phyloP scores from a whole-genome alignment of 35 echinoderm and acorn worm species.

The Heliocidaris erythrogramma region DNA sequence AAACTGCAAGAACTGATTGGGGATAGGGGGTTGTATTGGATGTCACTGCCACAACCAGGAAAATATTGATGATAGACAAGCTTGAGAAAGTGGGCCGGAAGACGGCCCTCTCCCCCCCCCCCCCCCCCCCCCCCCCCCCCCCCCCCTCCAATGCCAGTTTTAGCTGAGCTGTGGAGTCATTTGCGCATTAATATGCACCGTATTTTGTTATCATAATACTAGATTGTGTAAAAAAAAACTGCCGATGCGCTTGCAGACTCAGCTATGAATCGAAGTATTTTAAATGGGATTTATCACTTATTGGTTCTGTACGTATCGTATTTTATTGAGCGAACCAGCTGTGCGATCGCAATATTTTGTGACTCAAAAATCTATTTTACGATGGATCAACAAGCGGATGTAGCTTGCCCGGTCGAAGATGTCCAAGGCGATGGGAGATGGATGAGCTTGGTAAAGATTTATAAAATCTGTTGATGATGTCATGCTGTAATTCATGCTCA shows the following conservation, averaged over 20 bases:
- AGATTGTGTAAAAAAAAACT: too few relatives aligned
- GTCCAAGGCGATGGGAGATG: conserved; percentile 89
- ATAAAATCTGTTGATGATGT: not conserved
- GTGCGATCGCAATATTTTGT: not conserved
- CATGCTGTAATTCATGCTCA: too few relatives aligned
- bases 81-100: not conserved
- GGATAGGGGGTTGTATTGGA: not conserved
- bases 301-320: too few relatives aligned
- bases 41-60: not conserved
- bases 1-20: not conserved
- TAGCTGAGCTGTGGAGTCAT: too few relatives aligned
- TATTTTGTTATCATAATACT: too few relatives aligned
- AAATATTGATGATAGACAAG: not conserved
- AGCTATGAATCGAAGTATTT: too few relatives aligned
- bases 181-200: too few relatives aligned
- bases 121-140: not conserved
- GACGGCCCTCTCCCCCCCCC: not conserved
- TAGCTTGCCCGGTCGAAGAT: conserved; percentile 73
- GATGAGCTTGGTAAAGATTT: conserved; percentile 79
- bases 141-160: too few relatives aligned
- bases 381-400: conserved; percentile 55
- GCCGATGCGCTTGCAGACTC: too few relatives aligned
- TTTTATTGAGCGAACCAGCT: not conserved
- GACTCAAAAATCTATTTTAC: not conserved
- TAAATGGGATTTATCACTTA: too few relatives aligned